phyloP scores from a whole-genome alignment of 2,888 invertebrate genomes.

The Stenodema calcarata region DNA sequence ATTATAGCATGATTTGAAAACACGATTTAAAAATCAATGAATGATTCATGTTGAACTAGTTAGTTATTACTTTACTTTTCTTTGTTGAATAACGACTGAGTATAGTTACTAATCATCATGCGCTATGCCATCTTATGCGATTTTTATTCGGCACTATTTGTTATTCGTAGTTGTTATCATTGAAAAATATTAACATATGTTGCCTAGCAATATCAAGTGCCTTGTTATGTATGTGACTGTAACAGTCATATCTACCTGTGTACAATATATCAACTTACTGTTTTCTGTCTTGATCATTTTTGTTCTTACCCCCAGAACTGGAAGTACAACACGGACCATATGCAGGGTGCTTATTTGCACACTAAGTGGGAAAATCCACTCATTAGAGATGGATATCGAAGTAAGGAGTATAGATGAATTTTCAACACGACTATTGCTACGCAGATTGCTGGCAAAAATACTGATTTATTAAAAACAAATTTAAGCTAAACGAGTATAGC shows the following conservation, averaged over 20 bases:
- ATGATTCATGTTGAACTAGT: background rate
- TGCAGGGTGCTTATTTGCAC: too few species aligned
- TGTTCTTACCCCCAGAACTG: background rate
- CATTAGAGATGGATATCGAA: too few species aligned
- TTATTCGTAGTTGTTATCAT: background rate
- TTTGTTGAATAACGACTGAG: background rate
- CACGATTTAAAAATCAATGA: background rate
- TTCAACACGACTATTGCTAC: too few species aligned
- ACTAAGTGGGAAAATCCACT: too few species aligned
- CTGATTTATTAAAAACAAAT: too few species aligned
- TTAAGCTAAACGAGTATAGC: too few species aligned
- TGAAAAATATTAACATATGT: background rate
- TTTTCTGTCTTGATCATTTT: background rate
- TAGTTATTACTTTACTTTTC: background rate
- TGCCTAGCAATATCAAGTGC: background rate
- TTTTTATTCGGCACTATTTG: background rate
- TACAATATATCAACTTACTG: background rate
- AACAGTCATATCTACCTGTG: background rate
- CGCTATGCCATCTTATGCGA: background rate
- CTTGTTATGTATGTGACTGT: background rate
- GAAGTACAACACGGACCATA: too few species aligned
- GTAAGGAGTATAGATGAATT: too few species aligned
- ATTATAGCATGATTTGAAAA: background rate
- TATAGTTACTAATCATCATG: background rate
- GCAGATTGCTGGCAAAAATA: too few species aligned